Evolutionary conservation across 2,113 vertebrate species (phyloP).

Genomic region (Passer domesticus): DNA sequence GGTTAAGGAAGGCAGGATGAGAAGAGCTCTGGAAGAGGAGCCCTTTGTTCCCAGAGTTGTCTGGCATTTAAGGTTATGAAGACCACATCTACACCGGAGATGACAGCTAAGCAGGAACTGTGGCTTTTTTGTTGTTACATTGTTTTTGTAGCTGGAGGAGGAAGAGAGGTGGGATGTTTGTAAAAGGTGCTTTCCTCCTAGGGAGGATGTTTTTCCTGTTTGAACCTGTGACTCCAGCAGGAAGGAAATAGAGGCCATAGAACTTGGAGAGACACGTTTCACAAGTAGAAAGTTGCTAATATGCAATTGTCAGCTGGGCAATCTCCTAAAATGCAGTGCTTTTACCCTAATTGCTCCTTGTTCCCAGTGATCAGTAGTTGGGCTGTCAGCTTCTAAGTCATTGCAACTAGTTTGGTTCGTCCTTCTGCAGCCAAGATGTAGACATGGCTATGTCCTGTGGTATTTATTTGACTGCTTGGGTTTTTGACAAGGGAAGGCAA

Average conservation of each 20-base stretch:
- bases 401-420: neutral
- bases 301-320: neutral
- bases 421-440: neutral
- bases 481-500: neutral
- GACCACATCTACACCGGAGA: neutral
- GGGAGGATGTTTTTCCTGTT: neutral
- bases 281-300: neutral
- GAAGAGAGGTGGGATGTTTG: neutral
- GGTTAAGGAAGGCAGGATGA: neutral
- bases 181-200: neutral
- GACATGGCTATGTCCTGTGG: neutral
- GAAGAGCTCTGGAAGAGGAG: neutral
- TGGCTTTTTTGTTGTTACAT: neutral
- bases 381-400: neutral
- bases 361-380: neutral
- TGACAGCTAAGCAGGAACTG: neutral
- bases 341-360: neutral
- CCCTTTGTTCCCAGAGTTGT: neutral
- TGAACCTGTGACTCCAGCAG: neutral
- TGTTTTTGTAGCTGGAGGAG: neutral
- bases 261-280: neutral
- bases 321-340: neutral
- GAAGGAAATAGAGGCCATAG: neutral
- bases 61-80: neutral
- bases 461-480: neutral